Evolutionary conservation across 2,888 invertebrate genomes (phyloP), one percentile per base, ranked within the genome.

Genomic region (Luffia ferchaultella): DNA sequence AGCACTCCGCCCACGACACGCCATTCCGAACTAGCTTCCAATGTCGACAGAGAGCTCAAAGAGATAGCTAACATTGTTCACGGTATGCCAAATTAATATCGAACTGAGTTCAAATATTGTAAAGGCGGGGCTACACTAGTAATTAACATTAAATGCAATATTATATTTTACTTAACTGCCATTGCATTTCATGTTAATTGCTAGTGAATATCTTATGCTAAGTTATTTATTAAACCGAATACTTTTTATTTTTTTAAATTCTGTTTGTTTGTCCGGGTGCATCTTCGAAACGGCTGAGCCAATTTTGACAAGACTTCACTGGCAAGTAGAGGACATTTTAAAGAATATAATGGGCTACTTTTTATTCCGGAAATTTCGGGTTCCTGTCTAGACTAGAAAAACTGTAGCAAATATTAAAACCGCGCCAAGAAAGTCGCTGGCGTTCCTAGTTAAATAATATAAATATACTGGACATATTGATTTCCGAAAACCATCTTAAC

Each of bases 1-100:
- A 65, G 68, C 55, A 72, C 65, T 59, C 78, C 60, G 58, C 73
- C 67, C 58, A 73, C 53, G 57, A 68, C 70, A 89, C 60, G 60
- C 50, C 62, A 86, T 73, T 85, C 88, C 58, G 86, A 89, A 63
- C 85, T 88, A 62, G 86, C 91, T 59, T 80, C 87, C 63, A 93
- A 93, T 61, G 89, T 94, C 56, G 90, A 90, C 61, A 89, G 88
- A 63, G 88, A 89, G 51, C 86, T 90, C 55, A 87, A 86, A 61
- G 92, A 93, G 64, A 88, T 93, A 53, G 88, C 90, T 56, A 90
- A 91, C 64, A 89, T 91, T 61, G 90, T 93, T 67, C 87, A 90
- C 71, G 88, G 89, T 30, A 30, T 12, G 30, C 12, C 80, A 89
- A 73, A 65, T 63, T 20, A 42, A 0, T 48, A 50, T 50, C 20